These are phyloP conservation scores for Chironomus riparius DNA, from an alignment of 2,888 invertebrate genomes.

Conservation along the genomic window DNA sequence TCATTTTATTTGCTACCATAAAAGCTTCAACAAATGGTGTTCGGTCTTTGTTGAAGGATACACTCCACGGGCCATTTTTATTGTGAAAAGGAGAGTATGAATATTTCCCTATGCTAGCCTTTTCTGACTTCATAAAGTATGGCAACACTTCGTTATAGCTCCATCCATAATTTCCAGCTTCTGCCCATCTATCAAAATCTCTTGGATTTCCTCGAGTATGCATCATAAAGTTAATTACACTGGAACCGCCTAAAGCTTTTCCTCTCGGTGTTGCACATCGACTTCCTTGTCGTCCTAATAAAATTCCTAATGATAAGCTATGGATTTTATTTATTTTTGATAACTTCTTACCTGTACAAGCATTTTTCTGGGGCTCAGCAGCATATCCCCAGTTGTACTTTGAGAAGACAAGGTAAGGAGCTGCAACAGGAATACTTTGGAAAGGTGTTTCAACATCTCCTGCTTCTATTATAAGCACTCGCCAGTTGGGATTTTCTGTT, in stretches of 20 bases:
- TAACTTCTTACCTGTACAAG: constrained; percentile 42
- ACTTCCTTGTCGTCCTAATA: constrained; percentile 39
- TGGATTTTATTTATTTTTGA: not conserved
- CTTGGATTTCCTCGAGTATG: constrained; percentile 33
- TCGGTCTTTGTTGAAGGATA: constrained; percentile 38
- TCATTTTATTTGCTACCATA: constrained; percentile 49
- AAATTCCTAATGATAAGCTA: not conserved
- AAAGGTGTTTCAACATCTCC: constrained; percentile 43
- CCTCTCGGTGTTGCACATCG: constrained; percentile 41
- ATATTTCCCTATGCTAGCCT: constrained; percentile 30
- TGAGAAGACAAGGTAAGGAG: constrained; percentile 48
- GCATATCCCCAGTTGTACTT: constrained; percentile 53
- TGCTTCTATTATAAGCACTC: constrained; percentile 42
- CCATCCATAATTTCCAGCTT: constrained; percentile 41
- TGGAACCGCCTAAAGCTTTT: constrained; percentile 30
- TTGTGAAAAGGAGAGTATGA: constrained; percentile 36
- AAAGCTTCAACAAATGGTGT: constrained; percentile 48
- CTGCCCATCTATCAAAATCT: constrained; percentile 33
- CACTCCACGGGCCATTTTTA: constrained; percentile 38
- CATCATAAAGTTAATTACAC: constrained; percentile 33
- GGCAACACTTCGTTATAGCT: constrained; percentile 36
- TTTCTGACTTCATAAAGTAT: constrained; percentile 36
- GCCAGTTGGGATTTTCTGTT: constrained; percentile 52
- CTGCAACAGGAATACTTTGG: constrained; percentile 47
- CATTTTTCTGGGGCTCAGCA: constrained; percentile 48